Conservation (phyloP, 2,888 invertebrate genomes). For the Netelia virgata region DNA sequence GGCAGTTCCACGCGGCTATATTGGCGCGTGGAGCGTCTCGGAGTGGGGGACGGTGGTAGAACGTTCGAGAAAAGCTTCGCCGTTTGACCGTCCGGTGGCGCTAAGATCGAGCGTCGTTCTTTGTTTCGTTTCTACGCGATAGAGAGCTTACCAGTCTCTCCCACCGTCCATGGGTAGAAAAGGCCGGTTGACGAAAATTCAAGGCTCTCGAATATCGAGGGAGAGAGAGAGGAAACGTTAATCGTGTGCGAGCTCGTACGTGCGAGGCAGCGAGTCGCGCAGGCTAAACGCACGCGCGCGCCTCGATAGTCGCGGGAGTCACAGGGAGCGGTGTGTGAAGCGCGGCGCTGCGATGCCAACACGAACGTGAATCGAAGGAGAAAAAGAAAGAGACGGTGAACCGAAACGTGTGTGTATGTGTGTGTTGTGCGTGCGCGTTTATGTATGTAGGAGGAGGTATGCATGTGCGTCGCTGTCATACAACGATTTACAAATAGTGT, state of each 20-base stretch:
- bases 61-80: slow-evolving; percentile 51
- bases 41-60: slow-evolving; percentile 24
- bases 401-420: not conserved
- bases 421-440: not conserved
- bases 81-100: slow-evolving; percentile 73
- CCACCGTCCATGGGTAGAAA: not conserved
- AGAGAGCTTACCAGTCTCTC: slow-evolving; percentile 71
- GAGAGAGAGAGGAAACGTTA: slow-evolving; percentile 15
- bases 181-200: slow-evolving; percentile 75
- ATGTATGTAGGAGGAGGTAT: not conserved
- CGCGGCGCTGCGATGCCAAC: slow-evolving; percentile 61
- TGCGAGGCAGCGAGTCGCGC: not conserved
- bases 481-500: slow-evolving; percentile 32
- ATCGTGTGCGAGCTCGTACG: slow-evolving; percentile 1
- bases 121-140: slow-evolving; percentile 79
- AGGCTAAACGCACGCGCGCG: slow-evolving; percentile 6
- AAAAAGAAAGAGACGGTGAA: not conserved
- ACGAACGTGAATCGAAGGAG: slow-evolving; percentile 48
- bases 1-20: slow-evolving; percentile 58
- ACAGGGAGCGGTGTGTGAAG: slow-evolving; percentile 4
- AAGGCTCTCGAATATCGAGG: slow-evolving; percentile 37
- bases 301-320: slow-evolving; percentile 7
- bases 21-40: slow-evolving; percentile 56
- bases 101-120: slow-evolving; percentile 82
- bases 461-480: slow-evolving; percentile 1